Evolutionary conservation across 2,797 vertebrate species (phyloP), one percentile per base, ranked within the genome.

Genomic region (Zalophus californianus): DNA sequence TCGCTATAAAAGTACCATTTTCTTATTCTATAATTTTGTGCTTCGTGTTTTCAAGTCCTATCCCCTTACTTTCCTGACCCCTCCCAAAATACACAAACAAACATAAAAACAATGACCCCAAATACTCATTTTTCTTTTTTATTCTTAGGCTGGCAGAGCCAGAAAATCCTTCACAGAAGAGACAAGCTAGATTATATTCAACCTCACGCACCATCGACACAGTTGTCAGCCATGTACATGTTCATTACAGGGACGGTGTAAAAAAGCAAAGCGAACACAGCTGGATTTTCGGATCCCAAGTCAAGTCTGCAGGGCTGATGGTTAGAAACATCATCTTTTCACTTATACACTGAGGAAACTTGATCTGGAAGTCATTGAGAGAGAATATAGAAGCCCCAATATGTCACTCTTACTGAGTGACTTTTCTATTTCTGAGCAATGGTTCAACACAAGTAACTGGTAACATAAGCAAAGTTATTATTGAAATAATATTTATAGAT

Each of bases 321-420:
- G 87, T 90, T 97, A 97, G 90, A 97, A 97, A 98, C 97, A 95
- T 52, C 97, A 98, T 98, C 98, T 98, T 98, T 98, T 97, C 97
- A 98, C 96, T 98, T 98, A 91, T 95, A 98, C 91, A 72, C 97
- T 60, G 98, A 97, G 98, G 77, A 98, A 98, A 98, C 98, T 97
- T 98, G 98, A 98, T 98, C 98, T 98, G 96, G 92, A 98, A 98
- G 96, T 92, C 98, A 96, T 10, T 96, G 98, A 91, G 92, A 97
- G 97, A 96, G 97, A 98, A 98, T 97, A 98, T 56, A 58, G 90
- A 84, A 94, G 92, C 78, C 87, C 95, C 88, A 79, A 23, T 93
- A 86, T 66, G 68, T 84, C 86, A 96, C 60, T 95, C 73, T 66
- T 66, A 72, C 13, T 84, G 90, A 97, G 78, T 84, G 92, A 96